Percentiles rank a stretch among this genome's conserved stretches.
These are phyloP conservation scores for Sipha maydis DNA, from an alignment of 2,888 invertebrate species.

Conservation along the genomic window DNA sequence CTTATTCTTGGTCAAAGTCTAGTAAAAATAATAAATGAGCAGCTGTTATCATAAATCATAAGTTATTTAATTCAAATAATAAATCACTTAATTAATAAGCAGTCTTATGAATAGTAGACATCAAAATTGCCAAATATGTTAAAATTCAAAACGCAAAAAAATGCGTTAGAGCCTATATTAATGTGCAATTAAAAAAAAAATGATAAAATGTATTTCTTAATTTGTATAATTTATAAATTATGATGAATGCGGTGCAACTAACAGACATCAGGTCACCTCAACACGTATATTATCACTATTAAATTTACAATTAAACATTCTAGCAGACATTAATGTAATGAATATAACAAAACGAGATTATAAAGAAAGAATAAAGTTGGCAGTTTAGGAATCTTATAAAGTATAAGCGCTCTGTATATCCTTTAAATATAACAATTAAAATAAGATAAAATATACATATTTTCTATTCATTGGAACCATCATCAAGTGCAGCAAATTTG, in stretches of 20 bases:
- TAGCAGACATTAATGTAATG: slow-evolving; percentile 19
- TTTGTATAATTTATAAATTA: slow-evolving; percentile 44
- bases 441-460: slow-evolving; percentile 21
- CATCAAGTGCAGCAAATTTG: slow-evolving; percentile 57
- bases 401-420: slow-evolving; percentile 30
- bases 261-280: not conserved
- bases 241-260: slow-evolving; percentile 11
- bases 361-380: slow-evolving; percentile 14
- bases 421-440: slow-evolving; percentile 30
- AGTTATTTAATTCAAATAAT: slow-evolving; percentile 9
- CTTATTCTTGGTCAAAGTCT: slow-evolving; percentile 45
- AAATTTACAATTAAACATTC: slow-evolving; percentile 12
- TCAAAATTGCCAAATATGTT: not conserved
- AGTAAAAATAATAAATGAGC: slow-evolving; percentile 30
- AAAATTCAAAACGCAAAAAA: slow-evolving; percentile 5
- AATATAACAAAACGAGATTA: slow-evolving; percentile 42
- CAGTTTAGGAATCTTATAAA: not conserved
- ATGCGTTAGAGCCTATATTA: not conserved
- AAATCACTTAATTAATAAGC: slow-evolving; percentile 31
- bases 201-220: slow-evolving; percentile 4
- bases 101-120: slow-evolving; percentile 49
- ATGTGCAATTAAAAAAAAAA: not conserved
- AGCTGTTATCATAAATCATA: slow-evolving; percentile 20
- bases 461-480: slow-evolving; percentile 54
- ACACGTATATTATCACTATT: not conserved